Conservation (phyloP, 2,888 invertebrate genomes). For the Xylota segnis region DNA sequence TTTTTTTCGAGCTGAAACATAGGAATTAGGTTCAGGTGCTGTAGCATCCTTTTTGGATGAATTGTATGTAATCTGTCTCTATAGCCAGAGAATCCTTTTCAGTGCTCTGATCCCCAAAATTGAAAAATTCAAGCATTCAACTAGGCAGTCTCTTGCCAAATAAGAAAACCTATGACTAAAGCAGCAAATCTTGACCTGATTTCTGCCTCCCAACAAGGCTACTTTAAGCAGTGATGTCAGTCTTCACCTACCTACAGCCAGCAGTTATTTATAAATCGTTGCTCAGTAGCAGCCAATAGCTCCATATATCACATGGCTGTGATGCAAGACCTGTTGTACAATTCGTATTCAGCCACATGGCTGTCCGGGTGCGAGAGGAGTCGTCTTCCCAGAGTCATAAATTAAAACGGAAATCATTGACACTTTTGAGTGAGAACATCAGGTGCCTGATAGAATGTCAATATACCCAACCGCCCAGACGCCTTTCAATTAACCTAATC, state of each 20-base stretch:
- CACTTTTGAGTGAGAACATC: slow-evolving; percentile 74
- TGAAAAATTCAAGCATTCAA: too few relatives aligned
- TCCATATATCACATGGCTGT: slow-evolving; percentile 23
- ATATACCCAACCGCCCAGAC: slow-evolving; percentile 61
- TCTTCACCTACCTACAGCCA: neutral
- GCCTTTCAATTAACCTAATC: slow-evolving; percentile 64
- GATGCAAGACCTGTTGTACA: slow-evolving; percentile 26
- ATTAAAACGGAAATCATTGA: slow-evolving; percentile 74
- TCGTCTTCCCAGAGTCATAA: slow-evolving; percentile 59
- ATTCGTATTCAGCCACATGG: slow-evolving; percentile 29
- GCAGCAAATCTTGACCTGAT: neutral
- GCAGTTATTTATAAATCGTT: slow-evolving; percentile 48
- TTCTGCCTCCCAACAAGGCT: neutral
- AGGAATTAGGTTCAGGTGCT: too few relatives aligned
- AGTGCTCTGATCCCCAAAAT: too few relatives aligned
- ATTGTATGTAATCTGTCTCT: too few relatives aligned
- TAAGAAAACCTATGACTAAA: neutral
- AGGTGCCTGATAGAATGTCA: slow-evolving; percentile 74
- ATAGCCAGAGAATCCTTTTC: too few relatives aligned
- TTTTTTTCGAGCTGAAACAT: too few relatives aligned
- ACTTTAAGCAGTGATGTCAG: slow-evolving; percentile 10
- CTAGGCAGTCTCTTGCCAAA: neutral
- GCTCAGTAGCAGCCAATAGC: slow-evolving; percentile 15
- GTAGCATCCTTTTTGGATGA: too few relatives aligned
- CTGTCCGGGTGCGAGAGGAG: slow-evolving; percentile 13